Base-by-base conservation (phyloP, 2,888 invertebrate species). In the Zootermopsis nevadensis region DNA sequence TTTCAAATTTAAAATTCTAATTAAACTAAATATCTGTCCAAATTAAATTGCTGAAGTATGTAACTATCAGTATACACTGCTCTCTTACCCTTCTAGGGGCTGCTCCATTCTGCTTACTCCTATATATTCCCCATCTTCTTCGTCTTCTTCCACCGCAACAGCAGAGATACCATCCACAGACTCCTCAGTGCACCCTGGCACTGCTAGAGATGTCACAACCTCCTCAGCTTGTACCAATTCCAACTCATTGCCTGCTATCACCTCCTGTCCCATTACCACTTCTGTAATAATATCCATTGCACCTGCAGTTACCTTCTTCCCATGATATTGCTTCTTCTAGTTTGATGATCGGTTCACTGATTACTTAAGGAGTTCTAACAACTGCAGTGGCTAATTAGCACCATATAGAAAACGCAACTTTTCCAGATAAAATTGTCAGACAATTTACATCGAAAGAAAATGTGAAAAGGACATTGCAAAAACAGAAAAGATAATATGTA, bases 191-290 rank as follows among this genome's bases (percentile, higher is more conserved):
- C 53, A 35, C 12, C 48, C 81, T 19, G 69, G 19, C n/a, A 42
- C 81, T n/a, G 82, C 33, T 48, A 83, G 35, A n/a, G 79, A 83
- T 72, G 83, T 72, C 30, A 83, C 83, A 53, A 83, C 80, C 35
- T 89, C 89, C 24, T 89, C 89, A 15, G 89, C 89, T 42, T 89
- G 88, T 24, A 79, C 66, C 19, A 79, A n/a, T 60, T 0, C 89
- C 87, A 79, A 33, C 24, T 66, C 79, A 79, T 53, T 79, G 15
- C 66, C 79, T 15, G n/a, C 35, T 66, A 79, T 79, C 7, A 79
- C 79, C 48, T 79, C 79, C 27, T 60, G 60, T 33, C 74, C 82
- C 74, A 82, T 60, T 35, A 82, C 82, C 3, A 82, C 82, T 60
- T 82, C 74, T 55, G 66, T 19, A 55, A 80, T 6, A 60, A 27